A percentile compares a stretch with the other conserved stretches of the same genome.
These are phyloP conservation scores for Drosophila sulfurigaster DNA, from an alignment of 1,140 invertebrate genomes.

Conservation along the genomic window DNA sequence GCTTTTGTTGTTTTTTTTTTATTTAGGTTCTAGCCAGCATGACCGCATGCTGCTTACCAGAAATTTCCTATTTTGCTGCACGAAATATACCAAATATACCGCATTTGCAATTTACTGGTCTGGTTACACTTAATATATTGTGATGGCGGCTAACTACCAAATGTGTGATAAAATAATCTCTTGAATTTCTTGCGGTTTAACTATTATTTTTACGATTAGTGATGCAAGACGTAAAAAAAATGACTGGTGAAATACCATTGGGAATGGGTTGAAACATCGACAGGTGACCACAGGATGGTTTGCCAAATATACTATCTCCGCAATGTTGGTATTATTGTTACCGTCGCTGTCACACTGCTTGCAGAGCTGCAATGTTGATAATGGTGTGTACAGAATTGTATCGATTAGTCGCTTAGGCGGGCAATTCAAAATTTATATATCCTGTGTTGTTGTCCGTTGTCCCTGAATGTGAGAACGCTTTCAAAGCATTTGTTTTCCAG, in stretches of 20 bases:
- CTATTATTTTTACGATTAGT: no score
- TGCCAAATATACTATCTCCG: not conserved
- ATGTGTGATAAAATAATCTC: no score
- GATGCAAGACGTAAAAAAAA: no score
- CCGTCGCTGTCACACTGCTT: not conserved
- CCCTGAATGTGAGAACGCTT: not conserved
- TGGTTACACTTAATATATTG: not conserved
- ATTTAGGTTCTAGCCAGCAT: slow-evolving; percentile 37
- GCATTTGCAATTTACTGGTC: no score
- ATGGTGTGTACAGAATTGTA: not conserved
- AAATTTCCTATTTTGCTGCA: not conserved
- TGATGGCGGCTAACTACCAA: not conserved
- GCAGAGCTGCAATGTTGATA: not conserved
- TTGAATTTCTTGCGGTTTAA: no score
- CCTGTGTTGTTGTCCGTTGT: not conserved
- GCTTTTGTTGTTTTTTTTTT: slow-evolving; percentile 35
- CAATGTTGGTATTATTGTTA: not conserved
- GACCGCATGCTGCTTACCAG: slow-evolving; percentile 1
- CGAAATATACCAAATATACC: not conserved
- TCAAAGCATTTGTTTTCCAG: slow-evolving; percentile 14
- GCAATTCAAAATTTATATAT: not conserved
- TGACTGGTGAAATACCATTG: no score
- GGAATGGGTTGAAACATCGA: no score
- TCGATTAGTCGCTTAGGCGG: not conserved
- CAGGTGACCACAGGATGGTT: no score